Conservation (phyloP, 2,797 vertebrate species). For the Sebastes itinus region DNA sequence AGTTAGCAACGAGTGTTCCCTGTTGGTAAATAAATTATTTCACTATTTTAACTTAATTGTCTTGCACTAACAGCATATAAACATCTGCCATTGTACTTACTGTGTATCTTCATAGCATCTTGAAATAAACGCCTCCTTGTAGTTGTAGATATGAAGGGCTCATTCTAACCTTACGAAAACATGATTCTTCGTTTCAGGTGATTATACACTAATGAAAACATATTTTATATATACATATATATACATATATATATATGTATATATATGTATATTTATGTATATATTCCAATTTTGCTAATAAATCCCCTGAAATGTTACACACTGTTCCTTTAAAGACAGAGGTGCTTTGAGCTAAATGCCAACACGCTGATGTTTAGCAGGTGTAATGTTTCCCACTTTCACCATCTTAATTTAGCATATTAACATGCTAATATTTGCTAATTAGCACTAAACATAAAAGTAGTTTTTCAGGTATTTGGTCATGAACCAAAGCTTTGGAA, state of each 20-base stretch:
- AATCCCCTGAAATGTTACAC: too few relatives aligned
- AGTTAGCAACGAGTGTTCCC: neutral
- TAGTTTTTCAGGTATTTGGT: neutral
- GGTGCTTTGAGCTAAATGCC: neutral
- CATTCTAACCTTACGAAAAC: too few relatives aligned
- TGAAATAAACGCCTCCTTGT: neutral
- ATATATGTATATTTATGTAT: too few relatives aligned
- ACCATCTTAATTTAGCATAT: neutral
- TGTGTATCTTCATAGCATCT: neutral
- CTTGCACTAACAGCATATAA: neutral
- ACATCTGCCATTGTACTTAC: neutral
- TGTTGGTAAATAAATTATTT: constrained; percentile 47
- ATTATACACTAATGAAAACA: too few relatives aligned
- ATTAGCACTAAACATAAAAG: neutral
- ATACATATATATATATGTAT: too few relatives aligned
- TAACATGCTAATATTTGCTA: neutral
- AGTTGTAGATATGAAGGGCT: too few relatives aligned
- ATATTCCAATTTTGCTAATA: too few relatives aligned
- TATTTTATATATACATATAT: too few relatives aligned
- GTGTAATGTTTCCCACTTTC: neutral
- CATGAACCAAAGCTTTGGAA: neutral
- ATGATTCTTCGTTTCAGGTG: too few relatives aligned
- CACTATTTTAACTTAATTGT: constrained; percentile 27
- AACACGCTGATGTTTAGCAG: neutral
- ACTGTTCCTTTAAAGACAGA: neutral